phyloP scores from a whole-genome alignment of 2,797 vertebrate species.

The Spinibarbus caldwelli region DNA sequence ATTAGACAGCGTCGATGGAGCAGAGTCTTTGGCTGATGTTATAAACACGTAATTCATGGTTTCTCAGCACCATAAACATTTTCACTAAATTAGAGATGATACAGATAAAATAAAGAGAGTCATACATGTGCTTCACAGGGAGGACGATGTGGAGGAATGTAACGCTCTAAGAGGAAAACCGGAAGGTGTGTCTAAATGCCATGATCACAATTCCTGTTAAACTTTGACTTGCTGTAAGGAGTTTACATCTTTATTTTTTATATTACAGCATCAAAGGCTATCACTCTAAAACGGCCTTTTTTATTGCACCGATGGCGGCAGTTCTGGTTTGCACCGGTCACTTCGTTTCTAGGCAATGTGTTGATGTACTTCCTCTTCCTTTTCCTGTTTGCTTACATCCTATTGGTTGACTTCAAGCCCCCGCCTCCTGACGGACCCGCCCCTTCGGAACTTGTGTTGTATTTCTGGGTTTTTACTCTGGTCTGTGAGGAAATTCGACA shows the following conservation, averaged over 20 bases:
- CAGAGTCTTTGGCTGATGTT: conserved; percentile 51
- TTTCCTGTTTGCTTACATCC: conserved; percentile 82
- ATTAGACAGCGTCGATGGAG: conserved; percentile 69
- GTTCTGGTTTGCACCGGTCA: conserved; percentile 88
- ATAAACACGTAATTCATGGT: conserved; percentile 23
- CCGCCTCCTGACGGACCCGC: conserved; percentile 67
- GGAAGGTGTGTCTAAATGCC: conserved; percentile 57
- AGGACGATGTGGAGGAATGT: conserved; percentile 69
- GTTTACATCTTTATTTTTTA: not conserved
- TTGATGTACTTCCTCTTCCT: conserved; percentile 90
- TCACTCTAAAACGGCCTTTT: conserved; percentile 59
- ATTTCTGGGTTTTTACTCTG: conserved; percentile 88
- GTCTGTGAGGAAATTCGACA: conserved; percentile 88
- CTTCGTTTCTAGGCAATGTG: conserved; percentile 86
- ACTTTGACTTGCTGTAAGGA: not conserved
- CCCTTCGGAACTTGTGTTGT: conserved; percentile 77
- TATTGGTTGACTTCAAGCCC: conserved; percentile 80
- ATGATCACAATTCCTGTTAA: not conserved
- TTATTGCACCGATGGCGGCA: conserved; percentile 77
- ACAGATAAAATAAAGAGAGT: not conserved
- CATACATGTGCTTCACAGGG: conserved; percentile 61
- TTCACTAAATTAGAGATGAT: not conserved
- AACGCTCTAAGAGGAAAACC: conserved; percentile 51
- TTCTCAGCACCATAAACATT: not conserved
- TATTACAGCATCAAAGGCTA: conserved; percentile 39